Evolutionary conservation across 2,888 invertebrate species (phyloP), one percentile per base, ranked within the genome.

Genomic region (Polymixis lichenea): DNA sequence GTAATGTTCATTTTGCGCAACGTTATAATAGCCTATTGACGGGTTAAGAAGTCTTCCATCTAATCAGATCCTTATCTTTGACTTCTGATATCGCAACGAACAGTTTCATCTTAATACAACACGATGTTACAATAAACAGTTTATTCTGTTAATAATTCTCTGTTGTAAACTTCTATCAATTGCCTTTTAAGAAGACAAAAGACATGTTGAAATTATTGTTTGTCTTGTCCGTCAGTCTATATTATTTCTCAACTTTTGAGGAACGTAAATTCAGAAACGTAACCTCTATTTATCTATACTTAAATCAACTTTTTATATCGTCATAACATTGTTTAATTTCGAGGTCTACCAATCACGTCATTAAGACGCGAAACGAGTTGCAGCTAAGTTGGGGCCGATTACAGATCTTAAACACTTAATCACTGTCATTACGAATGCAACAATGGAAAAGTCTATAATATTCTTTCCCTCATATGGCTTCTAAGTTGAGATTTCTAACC

Each of bases 1-100:
- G 89, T 91, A 93, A 93, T 92, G 92, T 90, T 89, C 88, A 85
- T 82, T 92, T 93, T 93, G 89, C 92, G 94, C 91, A 94, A 94
- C 82, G 55, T 78, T 86, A 79, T 89, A 89, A 90, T 92, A 90
- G 88, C 80, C 87, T 88, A 89, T 89, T 86, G 87, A 86, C 87
- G 88, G 87, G 87, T 87, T 85, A 81, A 82, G 87, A 87, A 60
- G 84, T 70, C 69, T 79, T 83, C 68, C 70, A 77, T 80, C 80
- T 84, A 85, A 84, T 88, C 87, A 85, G 85, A 78, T 83, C 75
- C 68, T 83, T 86, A 85, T 88, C 80, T 72, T 72, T 69, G 77
- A 78, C 77, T 82, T 60, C 70, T 80, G 83, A 81, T 86, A 86
- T 77, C 78, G 79, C 60, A 85, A 88, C 67, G 62, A 77, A 75